Conservation (phyloP, 2,888 invertebrate species). For the Elysia crispata region DNA sequence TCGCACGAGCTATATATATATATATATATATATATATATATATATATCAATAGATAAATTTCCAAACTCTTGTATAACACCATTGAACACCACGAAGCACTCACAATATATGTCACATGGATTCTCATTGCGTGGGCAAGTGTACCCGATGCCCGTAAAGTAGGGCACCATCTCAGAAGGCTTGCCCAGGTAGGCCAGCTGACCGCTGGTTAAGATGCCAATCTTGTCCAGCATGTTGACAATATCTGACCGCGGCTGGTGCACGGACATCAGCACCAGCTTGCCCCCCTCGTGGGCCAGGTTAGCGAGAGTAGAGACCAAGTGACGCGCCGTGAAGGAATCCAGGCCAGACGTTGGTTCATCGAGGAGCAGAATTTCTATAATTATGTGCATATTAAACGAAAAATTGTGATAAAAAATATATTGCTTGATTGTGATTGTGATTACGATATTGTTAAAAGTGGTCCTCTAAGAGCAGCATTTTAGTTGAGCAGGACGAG, state of each 20-base stretch:
- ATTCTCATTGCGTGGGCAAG: conserved; percentile 96
- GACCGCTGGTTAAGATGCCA: conserved; percentile 69
- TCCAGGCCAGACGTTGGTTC: conserved; percentile 93
- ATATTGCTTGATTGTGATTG: no score
- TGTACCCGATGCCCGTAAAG: conserved; percentile 95
- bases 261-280: conserved; percentile 79
- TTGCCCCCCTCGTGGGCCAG: conserved; percentile 62
- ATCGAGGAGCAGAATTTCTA: conserved; percentile 91
- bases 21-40: no score
- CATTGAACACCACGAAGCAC: not conserved
- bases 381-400: no score
- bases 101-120: conserved; percentile 92
- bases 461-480: no score
- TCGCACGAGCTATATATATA: no score
- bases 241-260: conserved; percentile 66
- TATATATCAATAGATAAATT: no score
- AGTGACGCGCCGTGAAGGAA: conserved; percentile 91
- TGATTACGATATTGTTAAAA: no score
- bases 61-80: no score
- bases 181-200: conserved; percentile 84
- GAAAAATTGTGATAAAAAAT: no score
- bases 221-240: conserved; percentile 66
- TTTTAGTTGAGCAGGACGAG: no score
- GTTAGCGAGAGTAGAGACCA: conserved; percentile 61
- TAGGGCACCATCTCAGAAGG: conserved; percentile 93